These are phyloP conservation scores for Anoplolepis gracilipes DNA, from an alignment of 1,140 invertebrate species.

Conservation along the genomic window DNA sequence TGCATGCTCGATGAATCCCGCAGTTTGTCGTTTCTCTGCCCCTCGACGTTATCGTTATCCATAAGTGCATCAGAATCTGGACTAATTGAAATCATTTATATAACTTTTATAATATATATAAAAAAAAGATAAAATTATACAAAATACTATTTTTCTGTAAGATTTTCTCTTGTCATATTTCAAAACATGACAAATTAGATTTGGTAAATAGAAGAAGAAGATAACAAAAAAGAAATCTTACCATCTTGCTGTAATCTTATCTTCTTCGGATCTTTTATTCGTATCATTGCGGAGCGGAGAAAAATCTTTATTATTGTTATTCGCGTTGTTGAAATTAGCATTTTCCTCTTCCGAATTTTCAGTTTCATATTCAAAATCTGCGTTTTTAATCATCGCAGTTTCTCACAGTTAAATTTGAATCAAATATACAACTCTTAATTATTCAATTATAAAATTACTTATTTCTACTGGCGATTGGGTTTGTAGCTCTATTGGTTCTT, in stretches of 20 bases:
- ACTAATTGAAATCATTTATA: conserved; percentile 24
- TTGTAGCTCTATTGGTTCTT: background rate
- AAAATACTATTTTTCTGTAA: background rate
- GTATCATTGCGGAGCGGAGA: background rate
- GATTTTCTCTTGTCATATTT: background rate
- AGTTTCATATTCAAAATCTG: conserved; percentile 16
- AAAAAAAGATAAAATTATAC: background rate
- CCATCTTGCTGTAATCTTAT: background rate
- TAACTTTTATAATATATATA: background rate
- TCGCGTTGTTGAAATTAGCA: background rate
- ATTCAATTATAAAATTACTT: background rate
- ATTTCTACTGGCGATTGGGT: background rate
- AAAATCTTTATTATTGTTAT: conserved; percentile 28
- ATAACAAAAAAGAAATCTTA: background rate
- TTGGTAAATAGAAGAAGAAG: background rate
- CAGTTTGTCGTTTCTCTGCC: background rate
- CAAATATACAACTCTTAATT: background rate
- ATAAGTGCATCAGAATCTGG: no score
- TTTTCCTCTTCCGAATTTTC: conserved; percentile 33
- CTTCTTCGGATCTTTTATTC: background rate
- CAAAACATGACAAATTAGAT: background rate
- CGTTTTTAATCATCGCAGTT: background rate
- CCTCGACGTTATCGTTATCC: background rate
- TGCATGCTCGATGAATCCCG: conserved; percentile 56
- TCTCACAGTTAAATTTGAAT: background rate